These are phyloP conservation scores for Anableps anableps DNA, from an alignment of 2,797 vertebrate species.

Conservation along the genomic window DNA sequence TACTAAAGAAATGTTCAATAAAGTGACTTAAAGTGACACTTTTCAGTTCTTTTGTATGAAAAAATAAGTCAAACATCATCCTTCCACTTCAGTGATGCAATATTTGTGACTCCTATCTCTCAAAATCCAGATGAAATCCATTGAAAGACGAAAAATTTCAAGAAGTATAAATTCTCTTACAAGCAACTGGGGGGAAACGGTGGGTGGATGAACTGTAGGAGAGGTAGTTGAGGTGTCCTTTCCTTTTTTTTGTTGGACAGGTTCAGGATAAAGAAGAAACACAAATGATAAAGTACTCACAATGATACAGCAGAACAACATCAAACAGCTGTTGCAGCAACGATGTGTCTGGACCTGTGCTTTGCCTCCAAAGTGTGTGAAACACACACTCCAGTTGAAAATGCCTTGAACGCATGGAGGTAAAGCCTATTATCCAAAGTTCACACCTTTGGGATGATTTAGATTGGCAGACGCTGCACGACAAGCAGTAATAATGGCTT, in stretches of 20 bases:
- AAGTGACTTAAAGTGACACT: too few species aligned
- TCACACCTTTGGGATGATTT: neutral
- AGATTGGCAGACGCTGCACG: neutral
- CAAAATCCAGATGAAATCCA: too few species aligned
- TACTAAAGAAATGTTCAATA: too few species aligned
- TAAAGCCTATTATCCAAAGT: neutral
- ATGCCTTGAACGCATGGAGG: neutral
- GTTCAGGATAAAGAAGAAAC: neutral
- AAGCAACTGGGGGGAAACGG: too few species aligned
- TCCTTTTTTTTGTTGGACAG: neutral
- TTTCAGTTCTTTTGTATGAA: too few species aligned
- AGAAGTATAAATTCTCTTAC: too few species aligned
- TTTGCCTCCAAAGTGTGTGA: neutral
- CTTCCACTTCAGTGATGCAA: too few species aligned
- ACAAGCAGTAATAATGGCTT: neutral
- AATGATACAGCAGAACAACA: neutral
- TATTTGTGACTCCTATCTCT: too few species aligned
- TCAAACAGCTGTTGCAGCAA: slow-evolving; percentile 17
- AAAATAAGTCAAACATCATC: too few species aligned
- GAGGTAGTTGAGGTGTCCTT: too few species aligned
- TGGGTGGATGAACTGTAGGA: too few species aligned
- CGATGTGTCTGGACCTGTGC: slow-evolving; percentile 37
- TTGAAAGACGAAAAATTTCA: too few species aligned
- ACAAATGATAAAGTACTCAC: neutral
- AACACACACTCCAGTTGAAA: neutral